Evolutionary conservation across 1,140 invertebrate species (phyloP).

Genomic region (Diplogasteroides magnus): DNA sequence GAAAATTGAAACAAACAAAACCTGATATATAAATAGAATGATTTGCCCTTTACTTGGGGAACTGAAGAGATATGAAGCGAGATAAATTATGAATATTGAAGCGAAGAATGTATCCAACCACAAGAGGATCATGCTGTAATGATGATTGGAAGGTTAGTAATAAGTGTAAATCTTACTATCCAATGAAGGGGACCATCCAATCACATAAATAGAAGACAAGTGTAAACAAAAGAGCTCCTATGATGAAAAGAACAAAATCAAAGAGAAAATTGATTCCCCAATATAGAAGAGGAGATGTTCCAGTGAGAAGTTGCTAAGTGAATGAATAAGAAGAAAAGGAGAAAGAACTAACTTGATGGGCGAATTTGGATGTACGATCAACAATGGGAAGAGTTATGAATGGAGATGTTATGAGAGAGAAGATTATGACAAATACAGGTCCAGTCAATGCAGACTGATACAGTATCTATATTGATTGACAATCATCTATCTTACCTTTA

Average conservation of each 20-base stretch:
- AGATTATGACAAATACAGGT: background rate
- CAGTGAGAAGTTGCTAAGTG: slow-evolving; percentile 27
- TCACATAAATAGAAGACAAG: background rate
- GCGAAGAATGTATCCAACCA: slow-evolving; percentile 31
- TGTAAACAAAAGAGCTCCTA: background rate
- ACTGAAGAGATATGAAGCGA: background rate
- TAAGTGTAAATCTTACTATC: background rate
- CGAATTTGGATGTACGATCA: slow-evolving; percentile 26
- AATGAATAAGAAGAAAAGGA: background rate
- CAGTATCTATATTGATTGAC: background rate
- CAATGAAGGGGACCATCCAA: background rate
- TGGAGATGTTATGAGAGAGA: slow-evolving; percentile 25
- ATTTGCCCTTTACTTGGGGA: background rate
- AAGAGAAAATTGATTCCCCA: slow-evolving; percentile 13
- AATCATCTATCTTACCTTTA: slow-evolving; percentile 3
- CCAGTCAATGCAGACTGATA: background rate
- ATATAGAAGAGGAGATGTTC: slow-evolving; percentile 18
- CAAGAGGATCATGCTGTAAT: slow-evolving; percentile 25
- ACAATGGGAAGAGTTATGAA: slow-evolving; percentile 27
- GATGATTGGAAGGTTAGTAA: background rate
- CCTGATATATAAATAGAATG: background rate
- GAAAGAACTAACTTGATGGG: slow-evolving; percentile 19
- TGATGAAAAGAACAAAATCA: slow-evolving; percentile 1
- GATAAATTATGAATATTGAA: background rate
- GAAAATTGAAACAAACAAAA: background rate